These are phyloP conservation scores for Psittacara wagleri DNA, from an alignment of 2,113 vertebrate genomes.

Conservation along the genomic window DNA sequence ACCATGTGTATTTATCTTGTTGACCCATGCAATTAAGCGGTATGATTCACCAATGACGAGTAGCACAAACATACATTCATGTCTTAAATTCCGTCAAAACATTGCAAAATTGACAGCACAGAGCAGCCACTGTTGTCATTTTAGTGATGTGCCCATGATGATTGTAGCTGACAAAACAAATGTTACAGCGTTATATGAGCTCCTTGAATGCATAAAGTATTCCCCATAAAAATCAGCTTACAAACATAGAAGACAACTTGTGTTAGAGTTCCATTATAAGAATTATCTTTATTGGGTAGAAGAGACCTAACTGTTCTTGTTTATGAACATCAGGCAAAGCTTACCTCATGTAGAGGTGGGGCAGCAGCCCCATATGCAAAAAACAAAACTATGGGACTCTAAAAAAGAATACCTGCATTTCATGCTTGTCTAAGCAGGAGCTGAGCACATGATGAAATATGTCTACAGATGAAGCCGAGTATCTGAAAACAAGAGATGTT, in stretches of 20 bases:
- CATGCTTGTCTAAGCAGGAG: neutral
- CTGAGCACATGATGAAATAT: neutral
- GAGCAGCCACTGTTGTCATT: conserved; percentile 5
- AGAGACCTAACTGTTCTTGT: neutral
- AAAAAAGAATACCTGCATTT: neutral
- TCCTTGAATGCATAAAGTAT: neutral
- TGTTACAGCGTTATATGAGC: neutral
- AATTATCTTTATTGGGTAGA: neutral
- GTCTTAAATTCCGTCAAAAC: conserved; percentile 27
- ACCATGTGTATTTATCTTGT: conserved; percentile 16
- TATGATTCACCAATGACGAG: conserved; percentile 35
- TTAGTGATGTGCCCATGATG: conserved; percentile 2
- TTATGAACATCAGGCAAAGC: neutral
- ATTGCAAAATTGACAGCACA: conserved; percentile 20
- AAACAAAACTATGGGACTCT: neutral
- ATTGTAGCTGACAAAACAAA: conserved; percentile 10
- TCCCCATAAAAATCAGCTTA: neutral
- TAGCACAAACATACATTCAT: conserved; percentile 30
- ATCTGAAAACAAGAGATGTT: neutral
- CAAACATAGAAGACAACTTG: neutral
- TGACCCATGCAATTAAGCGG: conserved; percentile 36
- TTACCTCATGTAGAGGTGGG: neutral
- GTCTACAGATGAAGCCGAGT: neutral
- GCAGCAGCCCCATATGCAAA: neutral
- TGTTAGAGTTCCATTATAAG: neutral